Percentiles rank a stretch among this genome's conserved stretches.
These are phyloP conservation scores for Ormia ochracea DNA, from an alignment of 2,888 invertebrate genomes.

Conservation along the genomic window DNA sequence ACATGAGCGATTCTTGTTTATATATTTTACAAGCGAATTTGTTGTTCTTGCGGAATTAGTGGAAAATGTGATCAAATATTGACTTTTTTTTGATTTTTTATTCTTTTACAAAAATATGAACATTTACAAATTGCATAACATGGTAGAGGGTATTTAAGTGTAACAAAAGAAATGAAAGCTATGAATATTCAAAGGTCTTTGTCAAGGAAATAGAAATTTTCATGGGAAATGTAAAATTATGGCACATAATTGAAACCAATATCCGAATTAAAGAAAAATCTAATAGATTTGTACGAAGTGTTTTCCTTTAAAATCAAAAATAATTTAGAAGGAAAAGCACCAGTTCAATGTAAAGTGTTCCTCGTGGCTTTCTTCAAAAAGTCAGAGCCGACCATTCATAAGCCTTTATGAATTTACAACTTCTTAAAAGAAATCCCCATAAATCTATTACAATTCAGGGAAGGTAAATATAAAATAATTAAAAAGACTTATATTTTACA, in stretches of 20 bases:
- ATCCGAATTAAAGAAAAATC: neutral
- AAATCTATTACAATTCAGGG: too few species aligned
- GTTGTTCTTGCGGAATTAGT: slow-evolving; percentile 25
- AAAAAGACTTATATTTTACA: too few species aligned
- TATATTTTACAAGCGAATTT: slow-evolving; percentile 35
- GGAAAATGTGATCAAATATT: slow-evolving; percentile 43
- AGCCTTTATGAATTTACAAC: too few species aligned
- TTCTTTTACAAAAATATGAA: slow-evolving; percentile 5
- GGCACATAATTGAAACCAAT: neutral
- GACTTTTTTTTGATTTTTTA: neutral
- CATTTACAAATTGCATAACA: slow-evolving; percentile 28
- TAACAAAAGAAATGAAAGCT: slow-evolving; percentile 14
- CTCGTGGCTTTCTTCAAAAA: too few species aligned
- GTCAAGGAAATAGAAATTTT: slow-evolving; percentile 26
- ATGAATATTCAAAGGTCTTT: slow-evolving; percentile 24
- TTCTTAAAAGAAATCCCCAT: too few species aligned
- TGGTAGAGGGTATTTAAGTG: slow-evolving; percentile 21
- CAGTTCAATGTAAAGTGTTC: too few species aligned
- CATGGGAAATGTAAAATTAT: neutral
- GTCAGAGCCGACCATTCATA: too few species aligned
- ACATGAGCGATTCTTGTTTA: slow-evolving; percentile 46
- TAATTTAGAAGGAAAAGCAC: too few species aligned
- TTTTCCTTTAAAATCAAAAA: too few species aligned
- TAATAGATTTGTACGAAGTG: neutral
- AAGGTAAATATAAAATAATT: too few species aligned